Percentiles rank a stretch among this genome's conserved stretches.
Evolutionary conservation across 2,888 invertebrate genomes (phyloP).

Genomic region (Alentia gelatinosa): DNA sequence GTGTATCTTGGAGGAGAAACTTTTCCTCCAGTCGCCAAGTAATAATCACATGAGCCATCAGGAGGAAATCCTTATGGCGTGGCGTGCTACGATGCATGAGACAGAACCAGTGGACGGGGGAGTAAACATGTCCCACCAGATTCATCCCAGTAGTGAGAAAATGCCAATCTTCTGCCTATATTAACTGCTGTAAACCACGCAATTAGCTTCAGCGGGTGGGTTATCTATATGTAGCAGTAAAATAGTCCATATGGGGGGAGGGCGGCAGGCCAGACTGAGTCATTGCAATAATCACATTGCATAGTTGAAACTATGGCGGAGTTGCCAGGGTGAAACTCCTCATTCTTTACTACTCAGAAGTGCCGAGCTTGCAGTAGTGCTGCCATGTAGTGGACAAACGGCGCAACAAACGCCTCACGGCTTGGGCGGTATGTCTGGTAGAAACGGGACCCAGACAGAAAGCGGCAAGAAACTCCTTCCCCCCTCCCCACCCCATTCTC

Average conservation of each 20-base stretch:
- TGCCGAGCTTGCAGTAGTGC: not conserved
- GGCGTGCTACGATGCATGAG: not conserved
- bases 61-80: not conserved
- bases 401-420: not conserved
- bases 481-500: not conserved
- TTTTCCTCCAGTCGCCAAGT: not conserved
- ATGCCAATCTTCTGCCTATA: not conserved
- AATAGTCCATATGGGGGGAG: no score
- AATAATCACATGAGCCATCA: conserved; percentile 37
- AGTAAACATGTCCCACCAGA: not conserved
- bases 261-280: not conserved
- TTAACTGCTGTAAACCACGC: not conserved
- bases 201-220: not conserved
- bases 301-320: no score
- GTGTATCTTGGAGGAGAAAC: conserved; percentile 47
- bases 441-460: not conserved
- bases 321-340: not conserved
- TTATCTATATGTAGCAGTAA: not conserved
- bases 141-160: not conserved
- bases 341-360: not conserved
- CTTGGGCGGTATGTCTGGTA: not conserved
- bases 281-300: not conserved
- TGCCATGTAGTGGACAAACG: not conserved
- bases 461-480: not conserved
- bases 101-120: not conserved